Conservation (phyloP, 2,797 vertebrate genomes). For the Allobates femoralis region DNA sequence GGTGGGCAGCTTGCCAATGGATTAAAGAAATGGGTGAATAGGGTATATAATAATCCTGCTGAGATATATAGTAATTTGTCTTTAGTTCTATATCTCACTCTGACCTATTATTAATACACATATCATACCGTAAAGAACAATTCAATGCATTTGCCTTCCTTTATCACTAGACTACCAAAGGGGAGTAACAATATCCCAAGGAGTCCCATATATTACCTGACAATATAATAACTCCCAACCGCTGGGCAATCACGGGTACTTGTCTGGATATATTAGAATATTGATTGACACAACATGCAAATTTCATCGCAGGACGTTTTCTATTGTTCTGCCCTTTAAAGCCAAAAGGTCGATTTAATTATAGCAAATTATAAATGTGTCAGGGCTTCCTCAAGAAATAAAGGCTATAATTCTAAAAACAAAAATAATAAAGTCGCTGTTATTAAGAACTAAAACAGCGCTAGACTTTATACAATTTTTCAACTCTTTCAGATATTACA, state of each 20-base stretch:
- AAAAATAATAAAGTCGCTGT: slow-evolving; percentile 45
- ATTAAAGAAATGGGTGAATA: neutral
- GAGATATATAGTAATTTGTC: slow-evolving; percentile 6
- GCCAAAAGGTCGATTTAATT: slow-evolving; percentile 50
- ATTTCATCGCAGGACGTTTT: slow-evolving; percentile 45
- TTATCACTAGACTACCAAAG: slow-evolving; percentile 75
- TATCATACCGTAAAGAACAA: slow-evolving; percentile 72
- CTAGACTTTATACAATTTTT: slow-evolving; percentile 28
- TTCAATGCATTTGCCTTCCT: slow-evolving; percentile 78
- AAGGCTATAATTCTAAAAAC: slow-evolving; percentile 42
- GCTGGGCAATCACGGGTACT: slow-evolving; percentile 44
- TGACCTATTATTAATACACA: slow-evolving; percentile 22
- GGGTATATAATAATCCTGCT: neutral
- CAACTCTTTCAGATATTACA: slow-evolving; percentile 28
- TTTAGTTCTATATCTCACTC: slow-evolving; percentile 27
- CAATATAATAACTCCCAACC: slow-evolving; percentile 62
- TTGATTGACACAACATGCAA: slow-evolving; percentile 42
- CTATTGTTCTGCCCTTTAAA: slow-evolving; percentile 45
- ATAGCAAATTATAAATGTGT: slow-evolving; percentile 43
- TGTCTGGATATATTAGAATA: slow-evolving; percentile 46
- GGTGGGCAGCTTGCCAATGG: neutral
- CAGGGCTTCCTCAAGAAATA: slow-evolving; percentile 21
- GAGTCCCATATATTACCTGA: slow-evolving; percentile 81
- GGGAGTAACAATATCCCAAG: slow-evolving; percentile 79
- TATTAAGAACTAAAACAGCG: slow-evolving; percentile 33